Evolutionary conservation across 1,140 invertebrate genomes (phyloP), one percentile per base, ranked within the genome.

Genomic region (Chrysoperla carnea): DNA sequence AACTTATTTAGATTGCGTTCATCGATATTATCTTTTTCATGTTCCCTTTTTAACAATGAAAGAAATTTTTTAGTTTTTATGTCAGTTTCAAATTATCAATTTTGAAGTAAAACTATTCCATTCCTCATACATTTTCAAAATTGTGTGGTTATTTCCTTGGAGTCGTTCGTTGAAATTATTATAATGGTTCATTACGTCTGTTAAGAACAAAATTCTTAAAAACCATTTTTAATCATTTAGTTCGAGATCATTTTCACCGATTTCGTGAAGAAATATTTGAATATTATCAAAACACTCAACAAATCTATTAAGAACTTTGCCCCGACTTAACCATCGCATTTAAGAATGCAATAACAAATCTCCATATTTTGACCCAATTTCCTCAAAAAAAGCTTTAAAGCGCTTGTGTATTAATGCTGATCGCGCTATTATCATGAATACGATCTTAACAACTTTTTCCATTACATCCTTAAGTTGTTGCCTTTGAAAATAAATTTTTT

Each of bases 181-280:
- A 42, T 46, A 46, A 42, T 46, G 40, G 45, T 43, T 46, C 45
- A 46, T 46, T 46, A 46, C 42, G 37, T 46, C 29, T 46, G 41
- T 46, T 46, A 42, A 46, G 40, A 46, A 42, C 37, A 43, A 46
- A 42, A 42, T 40, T 39, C 36, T 45, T 48, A 46, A 41, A 48
- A 46, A 41, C 43, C 41, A 48, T 46, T 48, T 36, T 45, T 47
- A 45, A 47, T 47, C 36, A 47, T 47, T 45, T 39, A 45, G 46
- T 42, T 42, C 43, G 40, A 46, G 46, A 45, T 48, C 45, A 41
- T 46, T 48, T 48, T 48, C 46, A 45, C 40, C 44, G 38, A 48
- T 47, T 43, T 47, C 31, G 46, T 37, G 15, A 47, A 47, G 37
- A 41, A 39, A 43, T 44, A 41, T 46, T 43, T 41, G 14, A 37